These are phyloP conservation scores for Pelusios castaneus DNA, from an alignment of 2,113 vertebrate species.

Conservation along the genomic window DNA sequence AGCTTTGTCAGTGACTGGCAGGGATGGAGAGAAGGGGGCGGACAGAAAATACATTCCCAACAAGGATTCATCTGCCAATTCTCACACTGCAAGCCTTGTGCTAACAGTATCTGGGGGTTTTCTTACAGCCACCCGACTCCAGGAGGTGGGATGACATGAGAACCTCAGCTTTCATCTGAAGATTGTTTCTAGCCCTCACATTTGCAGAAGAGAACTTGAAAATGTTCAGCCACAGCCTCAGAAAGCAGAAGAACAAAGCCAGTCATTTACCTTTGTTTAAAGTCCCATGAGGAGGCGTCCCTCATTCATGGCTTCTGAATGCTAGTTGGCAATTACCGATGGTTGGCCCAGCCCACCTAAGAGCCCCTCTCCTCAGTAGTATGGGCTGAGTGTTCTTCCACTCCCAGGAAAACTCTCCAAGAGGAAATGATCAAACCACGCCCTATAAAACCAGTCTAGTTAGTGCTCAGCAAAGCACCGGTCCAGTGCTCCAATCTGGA, in stretches of 20 bases:
- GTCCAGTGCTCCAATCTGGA: background rate
- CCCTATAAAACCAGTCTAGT: background rate
- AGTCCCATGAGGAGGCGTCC: background rate
- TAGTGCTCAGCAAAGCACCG: background rate
- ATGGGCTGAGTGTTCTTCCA: too few species aligned
- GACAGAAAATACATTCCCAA: background rate
- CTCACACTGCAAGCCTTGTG: background rate
- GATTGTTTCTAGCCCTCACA: background rate
- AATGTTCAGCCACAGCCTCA: background rate
- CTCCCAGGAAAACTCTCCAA: background rate
- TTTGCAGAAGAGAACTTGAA: background rate
- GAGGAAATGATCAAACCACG: background rate
- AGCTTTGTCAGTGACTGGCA: background rate
- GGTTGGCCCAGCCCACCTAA: too few species aligned
- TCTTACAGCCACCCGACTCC: background rate
- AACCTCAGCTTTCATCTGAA: background rate
- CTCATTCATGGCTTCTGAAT: background rate
- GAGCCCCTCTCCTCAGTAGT: background rate
- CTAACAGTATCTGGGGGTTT: background rate
- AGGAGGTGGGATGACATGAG: background rate
- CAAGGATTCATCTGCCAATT: background rate
- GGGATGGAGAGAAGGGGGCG: background rate
- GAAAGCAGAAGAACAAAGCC: background rate
- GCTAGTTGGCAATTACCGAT: background rate
- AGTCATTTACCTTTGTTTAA: background rate